phyloP scores from a whole-genome alignment of 2,888 invertebrate species.

The Netelia virgata region DNA sequence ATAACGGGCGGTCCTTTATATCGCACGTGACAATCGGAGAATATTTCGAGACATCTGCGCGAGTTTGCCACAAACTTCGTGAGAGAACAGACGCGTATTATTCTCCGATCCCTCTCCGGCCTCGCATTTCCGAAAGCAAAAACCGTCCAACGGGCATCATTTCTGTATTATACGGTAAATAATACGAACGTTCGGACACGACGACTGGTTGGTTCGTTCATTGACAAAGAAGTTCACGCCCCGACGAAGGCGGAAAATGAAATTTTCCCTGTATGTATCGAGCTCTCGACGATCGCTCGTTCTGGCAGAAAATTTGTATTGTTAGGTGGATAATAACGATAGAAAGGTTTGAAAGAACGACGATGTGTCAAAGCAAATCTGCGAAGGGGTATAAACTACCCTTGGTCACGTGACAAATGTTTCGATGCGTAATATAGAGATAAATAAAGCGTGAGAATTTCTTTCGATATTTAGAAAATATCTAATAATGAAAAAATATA shows the following conservation, averaged over 20 bases:
- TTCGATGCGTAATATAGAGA: neutral
- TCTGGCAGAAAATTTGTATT: constrained; percentile 48
- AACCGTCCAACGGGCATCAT: constrained; percentile 37
- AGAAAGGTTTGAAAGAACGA: constrained; percentile 9
- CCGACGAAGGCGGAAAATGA: constrained; percentile 52
- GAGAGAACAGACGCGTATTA: constrained; percentile 47
- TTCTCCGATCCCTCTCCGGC: constrained; percentile 16
- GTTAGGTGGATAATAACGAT: constrained; percentile 9
- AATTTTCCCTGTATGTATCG: constrained; percentile 30
- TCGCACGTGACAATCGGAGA: constrained; percentile 4
- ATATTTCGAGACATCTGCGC: constrained; percentile 39
- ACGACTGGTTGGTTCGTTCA: constrained; percentile 19
- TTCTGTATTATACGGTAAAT: constrained; percentile 11
- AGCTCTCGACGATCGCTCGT: constrained; percentile 34
- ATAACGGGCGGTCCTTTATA: constrained; percentile 17
- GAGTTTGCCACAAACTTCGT: constrained; percentile 28
- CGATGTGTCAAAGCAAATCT: constrained; percentile 26
- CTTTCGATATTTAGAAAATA: neutral
- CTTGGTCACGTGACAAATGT: neutral
- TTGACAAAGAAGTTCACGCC: constrained; percentile 54
- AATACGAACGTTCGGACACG: constrained; percentile 17
- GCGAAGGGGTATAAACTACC: constrained; percentile 33
- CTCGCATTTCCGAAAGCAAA: constrained; percentile 60
- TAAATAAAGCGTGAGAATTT: neutral
- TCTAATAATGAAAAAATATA: neutral